These are phyloP conservation scores for Automeris io DNA, from an alignment of 2,888 invertebrate species.

Conservation along the genomic window DNA sequence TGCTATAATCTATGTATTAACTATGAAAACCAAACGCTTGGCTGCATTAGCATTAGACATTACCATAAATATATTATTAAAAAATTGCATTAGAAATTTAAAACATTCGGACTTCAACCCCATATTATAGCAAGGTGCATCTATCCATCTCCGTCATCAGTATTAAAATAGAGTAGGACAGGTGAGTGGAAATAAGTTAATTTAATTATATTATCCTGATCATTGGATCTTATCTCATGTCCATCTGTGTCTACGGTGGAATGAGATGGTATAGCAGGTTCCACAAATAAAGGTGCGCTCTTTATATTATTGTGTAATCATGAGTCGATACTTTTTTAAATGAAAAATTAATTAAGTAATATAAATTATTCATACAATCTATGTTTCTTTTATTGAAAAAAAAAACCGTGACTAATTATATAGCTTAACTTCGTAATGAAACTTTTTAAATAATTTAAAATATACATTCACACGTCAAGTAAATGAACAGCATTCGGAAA, in stretches of 20 bases:
- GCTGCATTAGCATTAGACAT: too few relatives aligned
- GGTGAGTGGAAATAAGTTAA: conserved; percentile 43
- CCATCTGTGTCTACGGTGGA: conserved; percentile 33
- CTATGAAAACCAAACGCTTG: too few relatives aligned
- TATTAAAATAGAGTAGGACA: conserved; percentile 30
- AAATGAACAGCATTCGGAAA: too few relatives aligned
- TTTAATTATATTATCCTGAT: conserved; percentile 56
- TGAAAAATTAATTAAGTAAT: too few relatives aligned
- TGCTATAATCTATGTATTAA: too few relatives aligned
- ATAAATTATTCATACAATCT: too few relatives aligned
- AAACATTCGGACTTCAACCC: conserved; percentile 17
- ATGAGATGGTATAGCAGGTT: conserved; percentile 20
- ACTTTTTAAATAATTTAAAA: too few relatives aligned
- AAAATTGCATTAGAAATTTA: conserved; percentile 9
- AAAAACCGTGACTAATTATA: too few relatives aligned
- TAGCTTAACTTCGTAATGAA: too few relatives aligned
- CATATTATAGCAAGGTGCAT: conserved; percentile 9
- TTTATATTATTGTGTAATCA: conserved; percentile 10
- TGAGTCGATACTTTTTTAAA: not conserved
- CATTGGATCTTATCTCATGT: conserved; percentile 23
- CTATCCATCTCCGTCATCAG: conserved; percentile 25
- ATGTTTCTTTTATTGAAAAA: too few relatives aligned
- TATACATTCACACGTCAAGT: too few relatives aligned
- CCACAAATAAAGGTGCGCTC: conserved; percentile 28
- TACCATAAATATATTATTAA: not conserved